Evolutionary conservation across 2,797 vertebrate genomes (phyloP).

Genomic region (Neostethus bicornis): DNA sequence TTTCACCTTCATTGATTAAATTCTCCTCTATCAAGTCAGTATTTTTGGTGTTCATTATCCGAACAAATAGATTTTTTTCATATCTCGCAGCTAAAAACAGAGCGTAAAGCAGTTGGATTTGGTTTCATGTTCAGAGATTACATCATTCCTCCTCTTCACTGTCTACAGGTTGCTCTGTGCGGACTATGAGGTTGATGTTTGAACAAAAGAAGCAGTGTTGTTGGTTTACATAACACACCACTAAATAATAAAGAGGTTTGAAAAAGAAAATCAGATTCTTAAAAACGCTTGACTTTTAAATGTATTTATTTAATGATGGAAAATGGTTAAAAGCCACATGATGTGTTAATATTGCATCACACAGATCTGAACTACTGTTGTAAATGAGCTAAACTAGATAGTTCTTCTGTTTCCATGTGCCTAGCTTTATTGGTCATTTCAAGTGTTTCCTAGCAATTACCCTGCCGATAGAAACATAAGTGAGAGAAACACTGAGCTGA

Average conservation of each 20-base stretch:
- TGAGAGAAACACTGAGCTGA: constrained; percentile 41
- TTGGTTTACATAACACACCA: constrained; percentile 7
- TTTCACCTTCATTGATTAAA: neutral
- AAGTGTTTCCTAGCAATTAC: constrained; percentile 3
- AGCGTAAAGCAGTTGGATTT: constrained; percentile 1
- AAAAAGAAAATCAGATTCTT: too few relatives aligned
- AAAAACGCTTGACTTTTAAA: too few relatives aligned
- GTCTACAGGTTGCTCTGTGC: constrained; percentile 18
- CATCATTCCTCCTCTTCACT: constrained; percentile 36
- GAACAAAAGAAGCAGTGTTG: constrained; percentile 13
- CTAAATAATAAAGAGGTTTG: neutral
- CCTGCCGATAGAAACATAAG: constrained; percentile 6
- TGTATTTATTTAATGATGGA: too few relatives aligned
- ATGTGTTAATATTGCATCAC: neutral
- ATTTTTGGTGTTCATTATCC: neutral
- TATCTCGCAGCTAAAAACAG: constrained; percentile 4
- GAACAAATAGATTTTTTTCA: neutral
- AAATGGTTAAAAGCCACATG: neutral
- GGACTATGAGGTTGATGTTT: constrained; percentile 18
- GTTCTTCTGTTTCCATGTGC: neutral
- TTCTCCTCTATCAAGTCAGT: neutral
- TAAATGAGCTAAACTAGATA: neutral
- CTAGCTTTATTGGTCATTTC: constrained; percentile 10
- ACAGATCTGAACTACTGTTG: neutral
- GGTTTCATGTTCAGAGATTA: constrained; percentile 28